Evolutionary conservation across 2,797 vertebrate species (phyloP), one percentile per base, ranked within the genome.

Genomic region (Mus spretus): DNA sequence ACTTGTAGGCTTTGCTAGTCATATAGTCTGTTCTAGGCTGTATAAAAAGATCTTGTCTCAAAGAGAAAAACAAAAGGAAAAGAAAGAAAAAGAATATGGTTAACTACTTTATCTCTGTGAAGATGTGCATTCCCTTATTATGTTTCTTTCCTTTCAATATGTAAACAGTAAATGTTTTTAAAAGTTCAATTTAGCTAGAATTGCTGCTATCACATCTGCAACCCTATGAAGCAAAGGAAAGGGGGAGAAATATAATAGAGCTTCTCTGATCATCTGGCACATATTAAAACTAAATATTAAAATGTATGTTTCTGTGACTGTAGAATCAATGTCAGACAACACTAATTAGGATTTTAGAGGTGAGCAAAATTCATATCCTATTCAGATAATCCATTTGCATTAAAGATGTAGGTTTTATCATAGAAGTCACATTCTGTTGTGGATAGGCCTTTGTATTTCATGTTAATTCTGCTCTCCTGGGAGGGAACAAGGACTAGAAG

Each of bases 301-400:
- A 74, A 90, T 44, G 26, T 11, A 80, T 65, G 24, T 78, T 15
- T 72, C 37, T 89, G 34, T 79, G 57, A 90, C 70, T 85, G 9
- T 65, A 63, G 47, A 87, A 93, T 88, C 79, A 94, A 74, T 90
- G 53, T 90, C 83, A 90, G 81, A 53, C 53, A 90, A 37, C 8
- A 85, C 11, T 88, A 74, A 88, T 81, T 89, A 55, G 74, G 74
- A 44, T 86, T 97, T 96, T 74, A 89, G 95, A 93, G 61, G 82
- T 50, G 3, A 53, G 67, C 47, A 79, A 86, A 86, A 70, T 26
- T 91, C 7, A 82, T 34, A 19, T 91, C 15, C 31, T 28, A 47
- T 63, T 91, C 65, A 94, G 31, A 8, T 17, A 91, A 20, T 53
- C 78, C 44, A 79, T 59, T 90, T 65, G 5, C 50, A 89, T 93